phyloP scores from a whole-genome alignment of 2,888 invertebrate species.

The Lasiommata megera region DNA sequence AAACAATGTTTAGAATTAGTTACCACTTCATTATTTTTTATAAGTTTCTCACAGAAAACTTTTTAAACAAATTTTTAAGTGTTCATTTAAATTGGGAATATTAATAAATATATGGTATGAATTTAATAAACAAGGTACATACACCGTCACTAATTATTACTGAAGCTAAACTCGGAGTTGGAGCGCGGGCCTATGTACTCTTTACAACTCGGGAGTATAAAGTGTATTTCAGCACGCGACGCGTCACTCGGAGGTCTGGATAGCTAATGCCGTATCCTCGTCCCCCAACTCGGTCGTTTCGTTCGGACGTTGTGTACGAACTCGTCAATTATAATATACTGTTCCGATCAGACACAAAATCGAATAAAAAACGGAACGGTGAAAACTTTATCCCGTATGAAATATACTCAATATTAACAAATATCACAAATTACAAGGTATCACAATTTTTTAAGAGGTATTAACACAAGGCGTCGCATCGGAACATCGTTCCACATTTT shows the following conservation, averaged over 20 bases:
- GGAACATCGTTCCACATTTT: constrained; percentile 55
- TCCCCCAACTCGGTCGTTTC: constrained; percentile 5
- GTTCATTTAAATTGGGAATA: too few species aligned
- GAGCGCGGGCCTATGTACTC: constrained; percentile 15
- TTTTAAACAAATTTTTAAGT: not conserved
- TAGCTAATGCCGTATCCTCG: not conserved
- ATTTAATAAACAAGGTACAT: too few species aligned
- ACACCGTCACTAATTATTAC: not conserved
- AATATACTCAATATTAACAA: not conserved
- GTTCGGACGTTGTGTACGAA: constrained; percentile 10
- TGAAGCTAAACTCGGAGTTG: not conserved
- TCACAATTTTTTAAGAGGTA: constrained; percentile 27
- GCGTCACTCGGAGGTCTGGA: constrained; percentile 1
- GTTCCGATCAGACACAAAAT: constrained; percentile 15
- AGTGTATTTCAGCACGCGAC: not conserved
- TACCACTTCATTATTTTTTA: not conserved
- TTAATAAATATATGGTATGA: too few species aligned
- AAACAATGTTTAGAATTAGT: constrained; percentile 10
- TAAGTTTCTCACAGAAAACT: not conserved
- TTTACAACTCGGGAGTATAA: not conserved
- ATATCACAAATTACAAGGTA: constrained; percentile 8
- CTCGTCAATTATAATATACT: constrained; percentile 16
- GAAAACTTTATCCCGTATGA: constrained; percentile 20
- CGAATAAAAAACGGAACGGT: constrained; percentile 30
- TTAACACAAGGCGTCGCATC: constrained; percentile 49